Percentiles rank a stretch among this genome's conserved stretches.
Conservation (phyloP, 2,797 vertebrate species). For the Mycteria americana region DNA sequence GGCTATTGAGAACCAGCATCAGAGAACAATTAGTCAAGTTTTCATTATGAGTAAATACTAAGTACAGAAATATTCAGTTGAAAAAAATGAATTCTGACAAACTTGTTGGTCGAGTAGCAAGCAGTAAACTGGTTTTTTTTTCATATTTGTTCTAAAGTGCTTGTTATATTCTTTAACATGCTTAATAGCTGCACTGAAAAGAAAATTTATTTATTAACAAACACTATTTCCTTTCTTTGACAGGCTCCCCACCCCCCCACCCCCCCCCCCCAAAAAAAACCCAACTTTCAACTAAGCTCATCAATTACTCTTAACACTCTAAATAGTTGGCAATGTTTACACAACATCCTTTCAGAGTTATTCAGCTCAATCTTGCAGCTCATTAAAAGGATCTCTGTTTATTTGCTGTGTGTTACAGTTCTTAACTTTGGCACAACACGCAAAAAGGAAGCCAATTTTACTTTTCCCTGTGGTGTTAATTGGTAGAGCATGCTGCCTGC, state of each 20-base stretch:
- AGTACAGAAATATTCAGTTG: not conserved
- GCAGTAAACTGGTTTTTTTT: not conserved
- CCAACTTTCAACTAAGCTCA: slow-evolving; percentile 73
- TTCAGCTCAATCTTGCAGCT: slow-evolving; percentile 80
- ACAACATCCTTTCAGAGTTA: slow-evolving; percentile 76
- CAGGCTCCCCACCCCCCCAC: not conserved
- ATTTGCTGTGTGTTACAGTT: slow-evolving; percentile 85
- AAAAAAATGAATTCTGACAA: not conserved
- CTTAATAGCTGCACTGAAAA: slow-evolving; percentile 16
- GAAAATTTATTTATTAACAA: slow-evolving; percentile 58
- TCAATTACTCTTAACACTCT: slow-evolving; percentile 80
- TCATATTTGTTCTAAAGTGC: not conserved
- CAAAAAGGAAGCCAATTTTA: slow-evolving; percentile 87
- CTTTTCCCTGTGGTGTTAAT: slow-evolving; percentile 91
- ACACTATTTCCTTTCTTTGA: not conserved
- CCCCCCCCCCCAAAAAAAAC: no score
- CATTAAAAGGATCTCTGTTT: slow-evolving; percentile 89
- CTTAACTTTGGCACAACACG: slow-evolving; percentile 85
- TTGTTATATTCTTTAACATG: slow-evolving; percentile 37
- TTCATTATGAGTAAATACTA: not conserved
- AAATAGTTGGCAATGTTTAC: slow-evolving; percentile 82
- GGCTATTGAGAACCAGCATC: not conserved
- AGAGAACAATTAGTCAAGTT: not conserved
- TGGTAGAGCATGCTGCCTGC: slow-evolving; percentile 86
- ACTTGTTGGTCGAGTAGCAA: not conserved